A percentile compares a stretch with the other conserved stretches of the same genome.
Conservation (phyloP, 2,888 invertebrate species). For the Eugnorisma glareosa region DNA sequence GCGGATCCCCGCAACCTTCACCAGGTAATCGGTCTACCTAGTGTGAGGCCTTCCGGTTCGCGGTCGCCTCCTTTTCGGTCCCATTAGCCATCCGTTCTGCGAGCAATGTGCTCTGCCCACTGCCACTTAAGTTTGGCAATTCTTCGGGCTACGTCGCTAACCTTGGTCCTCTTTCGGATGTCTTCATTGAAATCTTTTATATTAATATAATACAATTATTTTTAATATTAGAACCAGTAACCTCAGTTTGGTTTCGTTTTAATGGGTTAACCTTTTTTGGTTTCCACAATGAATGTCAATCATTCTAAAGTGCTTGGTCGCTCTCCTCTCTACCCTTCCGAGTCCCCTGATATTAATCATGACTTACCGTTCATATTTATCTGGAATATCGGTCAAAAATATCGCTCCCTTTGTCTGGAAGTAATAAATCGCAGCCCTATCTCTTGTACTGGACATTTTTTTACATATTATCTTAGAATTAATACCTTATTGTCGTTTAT, state of each 20-base stretch:
- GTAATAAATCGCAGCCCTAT: conserved; percentile 55
- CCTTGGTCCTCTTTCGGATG: too few species aligned
- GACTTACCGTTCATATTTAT: conserved; percentile 48
- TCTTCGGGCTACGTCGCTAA: too few species aligned
- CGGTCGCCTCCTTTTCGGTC: too few species aligned
- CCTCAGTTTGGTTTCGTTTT: background rate
- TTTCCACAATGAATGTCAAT: conserved; percentile 30
- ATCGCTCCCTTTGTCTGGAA: conserved; percentile 38
- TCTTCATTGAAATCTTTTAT: too few species aligned
- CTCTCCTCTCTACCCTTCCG: conserved; percentile 22
- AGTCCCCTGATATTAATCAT: conserved; percentile 40
- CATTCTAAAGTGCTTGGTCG: conserved; percentile 31
- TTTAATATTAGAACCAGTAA: background rate
- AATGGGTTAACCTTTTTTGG: conserved; percentile 1
- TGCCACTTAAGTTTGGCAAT: too few species aligned
- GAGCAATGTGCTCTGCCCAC: too few species aligned
- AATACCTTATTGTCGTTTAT: conserved; percentile 41
- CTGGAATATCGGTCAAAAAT: conserved; percentile 45
- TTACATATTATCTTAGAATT: conserved; percentile 43
- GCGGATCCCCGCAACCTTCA: too few species aligned
- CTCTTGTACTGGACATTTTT: conserved; percentile 40
- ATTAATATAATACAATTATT: background rate
- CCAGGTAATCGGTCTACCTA: too few species aligned
- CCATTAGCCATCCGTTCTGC: too few species aligned
- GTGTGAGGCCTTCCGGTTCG: too few species aligned